phyloP scores from a whole-genome alignment of 2,113 vertebrate species.

The Gopherus flavomarginatus region DNA sequence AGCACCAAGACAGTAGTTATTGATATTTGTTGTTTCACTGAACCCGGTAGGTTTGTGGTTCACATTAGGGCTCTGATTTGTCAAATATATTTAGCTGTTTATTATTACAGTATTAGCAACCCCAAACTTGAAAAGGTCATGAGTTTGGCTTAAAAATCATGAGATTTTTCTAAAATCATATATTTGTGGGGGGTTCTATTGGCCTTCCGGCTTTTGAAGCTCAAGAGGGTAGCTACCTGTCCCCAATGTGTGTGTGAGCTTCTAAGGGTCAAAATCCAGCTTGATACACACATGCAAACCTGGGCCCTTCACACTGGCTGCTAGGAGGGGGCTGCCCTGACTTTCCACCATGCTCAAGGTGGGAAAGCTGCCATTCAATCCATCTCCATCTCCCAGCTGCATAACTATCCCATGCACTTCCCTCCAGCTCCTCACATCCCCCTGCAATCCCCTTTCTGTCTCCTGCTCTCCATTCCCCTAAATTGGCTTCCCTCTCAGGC shows the following conservation, averaged over 20 bases:
- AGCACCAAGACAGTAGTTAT: not conserved
- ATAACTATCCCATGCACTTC: not conserved
- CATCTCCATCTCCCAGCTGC: not conserved
- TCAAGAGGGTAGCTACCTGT: not conserved
- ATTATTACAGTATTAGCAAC: not conserved
- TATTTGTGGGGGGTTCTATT: not conserved
- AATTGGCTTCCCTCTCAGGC: not conserved
- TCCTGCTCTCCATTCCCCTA: not conserved
- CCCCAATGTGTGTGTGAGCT: not conserved
- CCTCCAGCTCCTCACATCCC: too few species aligned
- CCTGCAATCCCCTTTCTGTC: not conserved
- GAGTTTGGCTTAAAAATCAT: not conserved
- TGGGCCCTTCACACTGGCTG: not conserved
- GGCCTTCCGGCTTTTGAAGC: not conserved
- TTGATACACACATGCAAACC: rapidly evolving
- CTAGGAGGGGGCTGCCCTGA: rapidly evolving
- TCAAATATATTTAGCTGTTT: not conserved
- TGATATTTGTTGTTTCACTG: not conserved
- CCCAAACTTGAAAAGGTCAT: not conserved
- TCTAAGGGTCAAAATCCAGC: not conserved
- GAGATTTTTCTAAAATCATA: not conserved
- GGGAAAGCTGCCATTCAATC: too few species aligned
- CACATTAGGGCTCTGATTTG: rapidly evolving
- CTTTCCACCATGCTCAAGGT: too few species aligned
- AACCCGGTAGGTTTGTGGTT: not conserved